phyloP scores from a whole-genome alignment of 2,113 vertebrate genomes.

The Pelusios castaneus region DNA sequence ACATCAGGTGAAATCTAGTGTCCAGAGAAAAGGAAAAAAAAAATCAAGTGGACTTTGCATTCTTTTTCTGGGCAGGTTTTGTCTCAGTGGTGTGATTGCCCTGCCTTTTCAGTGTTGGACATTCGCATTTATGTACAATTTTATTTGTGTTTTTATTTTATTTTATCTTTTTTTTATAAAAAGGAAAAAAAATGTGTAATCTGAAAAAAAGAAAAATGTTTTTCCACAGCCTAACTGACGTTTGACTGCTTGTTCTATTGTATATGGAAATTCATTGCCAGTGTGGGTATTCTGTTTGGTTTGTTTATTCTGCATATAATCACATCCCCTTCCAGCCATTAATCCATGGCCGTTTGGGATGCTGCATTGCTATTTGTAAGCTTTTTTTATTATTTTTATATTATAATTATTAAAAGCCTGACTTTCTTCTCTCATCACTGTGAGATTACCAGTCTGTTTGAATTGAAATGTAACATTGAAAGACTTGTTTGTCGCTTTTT shows the following conservation, averaged over 20 bases:
- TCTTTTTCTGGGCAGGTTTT: slow-evolving; percentile 82
- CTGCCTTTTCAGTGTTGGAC: slow-evolving; percentile 86
- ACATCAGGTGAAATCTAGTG: slow-evolving; percentile 60
- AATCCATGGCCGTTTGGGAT: slow-evolving; percentile 76
- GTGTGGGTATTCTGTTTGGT: slow-evolving; percentile 74
- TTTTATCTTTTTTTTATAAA: slow-evolving; percentile 87
- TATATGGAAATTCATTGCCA: slow-evolving; percentile 78
- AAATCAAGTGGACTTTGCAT: slow-evolving; percentile 69
- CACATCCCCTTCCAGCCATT: slow-evolving; percentile 78
- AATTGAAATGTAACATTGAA: slow-evolving; percentile 75
- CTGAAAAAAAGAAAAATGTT: slow-evolving; percentile 72
- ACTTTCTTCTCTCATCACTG: slow-evolving; percentile 83
- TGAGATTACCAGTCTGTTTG: slow-evolving; percentile 80
- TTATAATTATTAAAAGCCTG: slow-evolving; percentile 85
- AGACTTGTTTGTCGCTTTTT: slow-evolving; percentile 76
- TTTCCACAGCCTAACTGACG: slow-evolving; percentile 76
- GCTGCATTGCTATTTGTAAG: slow-evolving; percentile 83
- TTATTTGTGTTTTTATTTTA: slow-evolving; percentile 87
- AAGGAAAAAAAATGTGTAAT: slow-evolving; percentile 72
- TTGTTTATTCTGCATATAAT: slow-evolving; percentile 80
- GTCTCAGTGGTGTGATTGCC: slow-evolving; percentile 79
- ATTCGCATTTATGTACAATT: slow-evolving; percentile 85
- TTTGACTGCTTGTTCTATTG: slow-evolving; percentile 77
- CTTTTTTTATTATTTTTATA: slow-evolving; percentile 84
- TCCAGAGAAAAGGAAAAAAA: slow-evolving; percentile 69